Conservation (phyloP, 2,797 vertebrate genomes). For the Mus spretus region DNA sequence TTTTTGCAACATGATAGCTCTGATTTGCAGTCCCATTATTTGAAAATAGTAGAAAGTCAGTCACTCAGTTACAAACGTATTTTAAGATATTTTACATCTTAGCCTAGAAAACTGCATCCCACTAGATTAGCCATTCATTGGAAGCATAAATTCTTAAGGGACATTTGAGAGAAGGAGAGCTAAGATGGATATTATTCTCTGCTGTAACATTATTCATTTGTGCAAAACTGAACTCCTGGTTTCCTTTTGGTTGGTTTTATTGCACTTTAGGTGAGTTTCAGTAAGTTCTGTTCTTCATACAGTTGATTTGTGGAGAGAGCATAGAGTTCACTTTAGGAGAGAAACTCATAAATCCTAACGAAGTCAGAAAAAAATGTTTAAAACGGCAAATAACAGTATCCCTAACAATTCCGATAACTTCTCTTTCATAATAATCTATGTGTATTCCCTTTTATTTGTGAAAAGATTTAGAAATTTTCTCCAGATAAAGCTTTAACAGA, state of each 20-base stretch:
- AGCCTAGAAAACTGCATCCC: constrained; percentile 68
- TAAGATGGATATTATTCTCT: constrained; percentile 34
- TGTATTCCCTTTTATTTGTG: constrained; percentile 5
- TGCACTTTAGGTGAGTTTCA: constrained; percentile 49
- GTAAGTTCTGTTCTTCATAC: constrained; percentile 20
- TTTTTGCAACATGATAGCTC: constrained; percentile 27
- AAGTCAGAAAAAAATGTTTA: constrained; percentile 55
- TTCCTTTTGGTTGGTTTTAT: constrained; percentile 70
- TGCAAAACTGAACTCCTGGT: constrained; percentile 66
- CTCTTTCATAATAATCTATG: background rate
- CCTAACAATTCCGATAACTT: background rate
- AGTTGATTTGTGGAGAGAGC: constrained; percentile 69
- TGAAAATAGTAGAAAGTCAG: constrained; percentile 47
- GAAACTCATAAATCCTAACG: constrained; percentile 52
- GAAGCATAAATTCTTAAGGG: constrained; percentile 69
- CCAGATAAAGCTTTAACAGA: constrained; percentile 60
- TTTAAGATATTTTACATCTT: constrained; percentile 69
- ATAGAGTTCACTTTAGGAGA: constrained; percentile 64
- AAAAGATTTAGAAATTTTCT: background rate
- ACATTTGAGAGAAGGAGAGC: constrained; percentile 38
- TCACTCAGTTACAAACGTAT: constrained; percentile 65
- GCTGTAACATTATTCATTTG: constrained; percentile 65
- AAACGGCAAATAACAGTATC: background rate
- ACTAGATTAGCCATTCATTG: constrained; percentile 49
- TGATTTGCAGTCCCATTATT: constrained; percentile 63